Percentiles rank a stretch among this genome's conserved stretches.
Conservation (phyloP, 2,888 invertebrate species). For the Drymonia ruficornis region DNA sequence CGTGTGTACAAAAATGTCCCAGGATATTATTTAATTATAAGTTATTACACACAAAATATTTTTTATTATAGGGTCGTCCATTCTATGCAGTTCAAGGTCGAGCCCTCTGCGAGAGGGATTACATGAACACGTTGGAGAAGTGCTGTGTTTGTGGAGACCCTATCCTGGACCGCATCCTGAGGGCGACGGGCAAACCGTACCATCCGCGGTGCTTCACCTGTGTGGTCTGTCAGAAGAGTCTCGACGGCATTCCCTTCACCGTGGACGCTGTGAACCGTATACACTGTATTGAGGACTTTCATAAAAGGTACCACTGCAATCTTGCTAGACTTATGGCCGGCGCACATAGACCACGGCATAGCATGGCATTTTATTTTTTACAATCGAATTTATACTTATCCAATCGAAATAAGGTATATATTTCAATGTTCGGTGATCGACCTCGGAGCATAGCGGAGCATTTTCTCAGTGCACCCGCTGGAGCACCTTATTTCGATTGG, state of each 20-base stretch:
- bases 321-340: too few relatives aligned
- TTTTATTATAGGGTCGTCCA: constrained; percentile 90
- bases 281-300: constrained; percentile 99
- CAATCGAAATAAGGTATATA: too few relatives aligned
- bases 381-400: too few relatives aligned
- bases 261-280: constrained; percentile 99
- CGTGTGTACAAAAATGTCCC: too few relatives aligned
- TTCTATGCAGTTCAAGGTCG: constrained; percentile 98
- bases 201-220: constrained; percentile 99
- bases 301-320: constrained; percentile 89
- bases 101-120: constrained; percentile 98
- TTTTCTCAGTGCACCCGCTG: too few relatives aligned
- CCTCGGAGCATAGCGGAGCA: too few relatives aligned
- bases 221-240: constrained; percentile 96
- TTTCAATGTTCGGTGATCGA: too few relatives aligned
- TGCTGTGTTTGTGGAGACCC: constrained; percentile 98
- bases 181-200: constrained; percentile 98
- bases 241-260: constrained; percentile 99
- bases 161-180: constrained; percentile 96
- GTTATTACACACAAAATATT: background rate
- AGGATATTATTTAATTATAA: too few relatives aligned
- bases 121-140: constrained; percentile 97
- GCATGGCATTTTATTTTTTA: too few relatives aligned
- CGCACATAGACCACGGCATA: too few relatives aligned
- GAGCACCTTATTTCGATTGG: too few relatives aligned